These are phyloP conservation scores for Cremastinae sp. DNA, from an alignment of 2,888 invertebrate species.

Conservation along the genomic window DNA sequence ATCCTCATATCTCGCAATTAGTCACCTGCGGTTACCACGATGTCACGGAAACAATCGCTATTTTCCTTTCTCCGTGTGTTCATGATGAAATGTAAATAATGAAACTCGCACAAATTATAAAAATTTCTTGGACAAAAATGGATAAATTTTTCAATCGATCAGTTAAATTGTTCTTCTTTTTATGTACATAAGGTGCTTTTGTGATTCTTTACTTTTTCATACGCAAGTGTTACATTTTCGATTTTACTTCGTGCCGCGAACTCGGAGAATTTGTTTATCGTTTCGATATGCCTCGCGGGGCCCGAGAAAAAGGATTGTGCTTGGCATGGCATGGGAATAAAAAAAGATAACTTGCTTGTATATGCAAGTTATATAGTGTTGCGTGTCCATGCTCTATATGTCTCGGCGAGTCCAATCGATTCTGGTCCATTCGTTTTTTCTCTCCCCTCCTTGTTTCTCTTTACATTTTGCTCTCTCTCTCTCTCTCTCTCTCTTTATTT, in stretches of 20 bases:
- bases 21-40: too few relatives aligned
- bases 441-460: not conserved
- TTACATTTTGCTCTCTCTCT: constrained; percentile 1
- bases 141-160: too few relatives aligned
- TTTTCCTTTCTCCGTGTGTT: too few relatives aligned
- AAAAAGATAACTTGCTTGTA: constrained; percentile 18
- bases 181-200: not conserved
- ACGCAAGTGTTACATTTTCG: constrained; percentile 33
- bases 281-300: constrained; percentile 7
- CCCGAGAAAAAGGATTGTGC: constrained; percentile 16
- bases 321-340: not conserved
- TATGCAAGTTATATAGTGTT: constrained; percentile 39
- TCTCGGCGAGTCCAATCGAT: constrained; percentile 45
- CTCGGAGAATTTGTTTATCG: constrained; percentile 29
- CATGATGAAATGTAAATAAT: too few relatives aligned
- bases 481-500: not conserved
- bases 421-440: constrained; percentile 32
- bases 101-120: too few relatives aligned
- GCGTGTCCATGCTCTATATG: constrained; percentile 46
- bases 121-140: too few relatives aligned
- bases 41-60: too few relatives aligned
- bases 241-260: not conserved
- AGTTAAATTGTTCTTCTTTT: not conserved
- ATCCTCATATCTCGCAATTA: too few relatives aligned
- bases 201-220: not conserved